These are phyloP conservation scores for Troides helena DNA, from an alignment of 2,888 invertebrate species.

Conservation along the genomic window DNA sequence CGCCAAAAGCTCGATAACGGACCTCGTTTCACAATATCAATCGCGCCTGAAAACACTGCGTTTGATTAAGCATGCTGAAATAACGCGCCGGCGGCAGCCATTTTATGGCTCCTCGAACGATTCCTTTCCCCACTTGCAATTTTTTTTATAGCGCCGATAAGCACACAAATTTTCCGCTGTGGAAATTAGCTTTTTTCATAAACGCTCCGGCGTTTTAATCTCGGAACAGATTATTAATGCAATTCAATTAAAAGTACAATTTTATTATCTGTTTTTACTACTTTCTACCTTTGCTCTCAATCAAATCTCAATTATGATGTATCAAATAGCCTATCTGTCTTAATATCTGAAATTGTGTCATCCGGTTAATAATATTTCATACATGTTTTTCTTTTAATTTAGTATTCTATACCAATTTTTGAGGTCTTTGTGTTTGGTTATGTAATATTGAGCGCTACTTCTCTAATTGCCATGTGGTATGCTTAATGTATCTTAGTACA, in stretches of 20 bases:
- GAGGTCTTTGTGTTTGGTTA: too few species aligned
- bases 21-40: constrained; percentile 41
- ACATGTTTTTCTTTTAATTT: too few species aligned
- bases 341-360: too few species aligned
- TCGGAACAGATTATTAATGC: constrained; percentile 6
- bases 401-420: too few species aligned
- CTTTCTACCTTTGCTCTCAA: too few species aligned
- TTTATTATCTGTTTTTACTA: constrained; percentile 12
- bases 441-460: too few species aligned
- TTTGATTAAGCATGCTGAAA: constrained; percentile 34
- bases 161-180: constrained; percentile 70
- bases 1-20: constrained; percentile 46
- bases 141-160: constrained; percentile 64
- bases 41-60: constrained; percentile 24
- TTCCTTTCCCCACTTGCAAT: constrained; percentile 46
- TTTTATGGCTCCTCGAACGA: constrained; percentile 49
- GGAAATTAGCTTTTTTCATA: constrained; percentile 52
- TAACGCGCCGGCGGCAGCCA: constrained; percentile 26
- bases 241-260: constrained; percentile 17
- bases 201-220: constrained; percentile 33
- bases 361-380: too few species aligned
- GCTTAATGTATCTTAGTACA: too few species aligned
- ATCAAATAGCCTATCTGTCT: too few species aligned
- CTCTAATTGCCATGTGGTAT: too few species aligned
- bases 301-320: too few species aligned